Conservation (phyloP, 2,797 vertebrate genomes). For the Monodelphis domestica region DNA sequence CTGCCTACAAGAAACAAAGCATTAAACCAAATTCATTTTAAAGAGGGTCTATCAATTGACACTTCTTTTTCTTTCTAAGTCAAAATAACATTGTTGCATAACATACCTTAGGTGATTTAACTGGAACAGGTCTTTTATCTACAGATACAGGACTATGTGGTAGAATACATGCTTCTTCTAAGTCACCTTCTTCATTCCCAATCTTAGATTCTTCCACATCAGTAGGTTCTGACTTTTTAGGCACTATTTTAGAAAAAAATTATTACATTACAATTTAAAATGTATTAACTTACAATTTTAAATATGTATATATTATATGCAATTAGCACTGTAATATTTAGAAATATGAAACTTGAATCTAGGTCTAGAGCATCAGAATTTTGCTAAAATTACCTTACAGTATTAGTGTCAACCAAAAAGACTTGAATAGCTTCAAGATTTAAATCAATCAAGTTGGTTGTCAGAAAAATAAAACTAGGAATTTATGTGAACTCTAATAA, state of each 20-base stretch:
- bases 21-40: neutral
- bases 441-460: neutral
- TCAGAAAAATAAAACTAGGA: neutral
- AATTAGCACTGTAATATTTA: neutral
- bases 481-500: neutral
- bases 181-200: slow-evolving; percentile 94
- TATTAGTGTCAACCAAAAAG: slow-evolving; percentile 7
- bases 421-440: neutral
- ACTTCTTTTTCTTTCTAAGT: neutral
- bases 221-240: slow-evolving; percentile 94
- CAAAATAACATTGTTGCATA: slow-evolving; percentile 28
- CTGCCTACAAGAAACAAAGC: neutral
- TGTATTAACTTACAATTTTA: slow-evolving; percentile 15
- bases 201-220: slow-evolving; percentile 95
- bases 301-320: too few species aligned
- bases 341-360: neutral
- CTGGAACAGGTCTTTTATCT: slow-evolving; percentile 91
- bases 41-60: too few species aligned
- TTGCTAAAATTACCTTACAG: neutral
- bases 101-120: slow-evolving; percentile 92
- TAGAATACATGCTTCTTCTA: slow-evolving; percentile 91
- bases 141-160: slow-evolving; percentile 90
- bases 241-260: slow-evolving; percentile 84
- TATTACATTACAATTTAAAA: slow-evolving; percentile 36
- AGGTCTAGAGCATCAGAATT: neutral